Base-by-base conservation (phyloP, 2,888 invertebrate species). In the Platycheirus rosarum region DNA sequence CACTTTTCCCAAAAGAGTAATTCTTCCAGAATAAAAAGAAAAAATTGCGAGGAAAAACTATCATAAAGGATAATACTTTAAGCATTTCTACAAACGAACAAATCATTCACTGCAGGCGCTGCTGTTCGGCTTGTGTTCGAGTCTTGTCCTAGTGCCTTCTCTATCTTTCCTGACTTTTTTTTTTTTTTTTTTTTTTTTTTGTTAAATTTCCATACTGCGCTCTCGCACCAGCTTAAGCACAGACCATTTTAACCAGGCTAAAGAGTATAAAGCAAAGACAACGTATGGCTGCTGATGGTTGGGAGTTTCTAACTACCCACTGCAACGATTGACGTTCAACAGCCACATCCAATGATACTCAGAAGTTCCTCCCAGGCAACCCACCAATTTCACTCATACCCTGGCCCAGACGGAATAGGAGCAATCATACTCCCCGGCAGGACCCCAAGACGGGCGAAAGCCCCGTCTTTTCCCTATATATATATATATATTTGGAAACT, bases 31-130 rank as follows among this genome's bases (percentile, higher is more conserved):
- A 60, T 8, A 51, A 26, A 46, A 23, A 8, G 40, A 23, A 26
- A 23, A 8, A 18, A 7, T 26, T 46, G 18, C 20, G 37, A 69
- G 62, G 40, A 57, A 66, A 73, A 44, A 69, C 35, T 74, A 70
- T 75, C 65, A 75, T 76, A 70, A 80, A 77, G 71, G 71, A 77
- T 82, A 82, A 82, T 82, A 77, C 77, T 82, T 82, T 82, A 77
- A 82, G 77, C 71, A 82, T 77, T 77, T 77, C 77, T 71, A 73
- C 71, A 82, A 82, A 82, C 77, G 82, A 68, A 82, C 68, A 49
- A 76, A 66, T 76, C 80, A 66, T 80, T 76, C 80, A 80, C 40
- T 66, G 71, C 66, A 37, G 70, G 48, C 32, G 7, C 35, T 29
- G 42, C 42, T 42, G 35, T 42, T 35, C 55, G 23, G 37, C 55